These are phyloP conservation scores for Synergus laeviventris DNA, from an alignment of 2,888 invertebrate species.

Conservation along the genomic window DNA sequence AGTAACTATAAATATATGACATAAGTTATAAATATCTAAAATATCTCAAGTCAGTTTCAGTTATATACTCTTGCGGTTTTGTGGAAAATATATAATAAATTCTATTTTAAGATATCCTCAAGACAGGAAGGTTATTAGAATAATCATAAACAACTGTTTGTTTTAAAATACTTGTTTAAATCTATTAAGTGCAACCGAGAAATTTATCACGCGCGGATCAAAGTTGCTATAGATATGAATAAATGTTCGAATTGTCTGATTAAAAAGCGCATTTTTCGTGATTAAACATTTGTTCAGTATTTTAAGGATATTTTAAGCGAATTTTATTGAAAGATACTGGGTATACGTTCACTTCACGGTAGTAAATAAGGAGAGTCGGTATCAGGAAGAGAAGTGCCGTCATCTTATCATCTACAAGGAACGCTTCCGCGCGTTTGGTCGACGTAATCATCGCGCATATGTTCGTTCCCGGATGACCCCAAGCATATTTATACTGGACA, in stretches of 20 bases:
- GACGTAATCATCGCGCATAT: conserved; percentile 59
- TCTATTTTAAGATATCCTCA: no score
- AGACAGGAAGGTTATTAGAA: no score
- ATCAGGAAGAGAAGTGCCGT: conserved; percentile 67
- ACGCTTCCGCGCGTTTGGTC: conserved; percentile 63
- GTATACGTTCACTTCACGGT: not conserved
- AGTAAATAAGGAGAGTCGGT: conserved; percentile 45
- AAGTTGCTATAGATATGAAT: no score
- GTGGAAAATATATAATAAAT: no score
- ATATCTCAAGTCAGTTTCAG: no score
- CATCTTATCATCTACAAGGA: conserved; percentile 60
- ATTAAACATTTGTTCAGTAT: not conserved
- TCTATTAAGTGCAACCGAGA: no score
- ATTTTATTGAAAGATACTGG: not conserved
- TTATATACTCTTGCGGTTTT: no score
- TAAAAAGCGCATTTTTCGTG: not conserved
- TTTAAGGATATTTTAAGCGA: not conserved
- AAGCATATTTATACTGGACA: conserved; percentile 19
- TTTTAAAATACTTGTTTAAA: no score
- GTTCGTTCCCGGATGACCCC: conserved; percentile 45
- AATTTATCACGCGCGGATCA: no score
- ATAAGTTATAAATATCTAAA: no score
- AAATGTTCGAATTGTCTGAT: not conserved
- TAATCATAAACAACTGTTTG: no score
- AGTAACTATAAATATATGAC: not conserved